phyloP scores from a whole-genome alignment of 2,113 vertebrate genomes.

The Ranitomeya variabilis region DNA sequence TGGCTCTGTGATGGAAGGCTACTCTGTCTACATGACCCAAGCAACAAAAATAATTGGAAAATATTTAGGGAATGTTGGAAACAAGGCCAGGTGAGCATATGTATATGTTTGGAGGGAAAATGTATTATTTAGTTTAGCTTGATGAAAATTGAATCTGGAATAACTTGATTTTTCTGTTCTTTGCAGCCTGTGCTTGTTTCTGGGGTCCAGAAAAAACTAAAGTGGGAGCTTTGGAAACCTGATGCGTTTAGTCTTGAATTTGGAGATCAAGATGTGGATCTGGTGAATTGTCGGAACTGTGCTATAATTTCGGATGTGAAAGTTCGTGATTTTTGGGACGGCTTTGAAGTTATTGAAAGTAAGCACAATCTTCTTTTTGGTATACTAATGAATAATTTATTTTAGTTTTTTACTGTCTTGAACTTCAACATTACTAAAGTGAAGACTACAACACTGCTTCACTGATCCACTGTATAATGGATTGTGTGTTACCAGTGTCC shows the following conservation, averaged over 20 bases:
- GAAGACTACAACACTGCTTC: too few species aligned
- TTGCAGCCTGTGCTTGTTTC: constrained; percentile 95
- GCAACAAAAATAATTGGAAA: constrained; percentile 99
- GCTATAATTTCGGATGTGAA: constrained; percentile 98
- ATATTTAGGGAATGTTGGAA: constrained; percentile 99
- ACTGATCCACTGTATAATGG: too few species aligned
- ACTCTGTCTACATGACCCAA: constrained; percentile 95
- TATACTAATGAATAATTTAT: neutral
- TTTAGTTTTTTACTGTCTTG: neutral
- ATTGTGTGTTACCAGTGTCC: too few species aligned
- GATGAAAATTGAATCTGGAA: neutral
- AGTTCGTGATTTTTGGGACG: constrained; percentile 99
- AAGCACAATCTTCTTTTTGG: constrained; percentile 61
- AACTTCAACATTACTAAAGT: neutral
- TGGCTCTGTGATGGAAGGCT: constrained; percentile 98
- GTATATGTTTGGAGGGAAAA: neutral
- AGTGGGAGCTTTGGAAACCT: constrained; percentile 86
- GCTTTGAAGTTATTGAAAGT: constrained; percentile 96
- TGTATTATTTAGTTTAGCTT: neutral
- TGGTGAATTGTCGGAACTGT: constrained; percentile 98
- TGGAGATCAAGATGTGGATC: constrained; percentile 96
- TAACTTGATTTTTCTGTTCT: constrained; percentile 61
- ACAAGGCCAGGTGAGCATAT: constrained; percentile 88
- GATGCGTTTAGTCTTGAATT: constrained; percentile 97
- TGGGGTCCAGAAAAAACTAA: constrained; percentile 93